These are phyloP conservation scores for Papilio glaucus DNA, from an alignment of 1,140 invertebrate species.

Conservation along the genomic window DNA sequence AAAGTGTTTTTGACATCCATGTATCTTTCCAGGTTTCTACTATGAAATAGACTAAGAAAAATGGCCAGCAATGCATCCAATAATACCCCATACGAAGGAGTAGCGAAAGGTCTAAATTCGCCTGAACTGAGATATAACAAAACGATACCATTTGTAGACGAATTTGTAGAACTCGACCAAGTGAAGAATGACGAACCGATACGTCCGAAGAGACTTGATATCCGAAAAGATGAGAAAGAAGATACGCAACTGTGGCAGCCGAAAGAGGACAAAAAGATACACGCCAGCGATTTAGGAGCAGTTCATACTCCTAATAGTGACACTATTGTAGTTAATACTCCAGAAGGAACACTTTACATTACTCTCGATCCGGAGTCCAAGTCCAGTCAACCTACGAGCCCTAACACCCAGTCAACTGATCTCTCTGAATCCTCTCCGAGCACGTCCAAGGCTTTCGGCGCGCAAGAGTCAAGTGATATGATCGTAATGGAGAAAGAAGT, in stretches of 20 bases:
- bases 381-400: slow-evolving; percentile 57
- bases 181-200: slow-evolving; percentile 54
- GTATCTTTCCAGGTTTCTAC: slow-evolving; percentile 54
- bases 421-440: slow-evolving; percentile 53
- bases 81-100: slow-evolving; percentile 47
- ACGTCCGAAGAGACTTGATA: slow-evolving; percentile 49
- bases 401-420: slow-evolving; percentile 66
- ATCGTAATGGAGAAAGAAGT: slow-evolving; percentile 61
- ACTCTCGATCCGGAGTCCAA: slow-evolving; percentile 72
- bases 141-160: slow-evolving; percentile 68
- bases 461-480: slow-evolving; percentile 59
- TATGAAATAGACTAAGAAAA: slow-evolving; percentile 61
- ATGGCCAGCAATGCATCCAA: slow-evolving; percentile 56
- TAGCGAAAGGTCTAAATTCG: slow-evolving; percentile 70
- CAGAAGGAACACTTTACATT: slow-evolving; percentile 76
- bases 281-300: slow-evolving; percentile 62
- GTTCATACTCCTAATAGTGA: slow-evolving; percentile 69
- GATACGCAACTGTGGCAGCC: slow-evolving; percentile 29
- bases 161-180: slow-evolving; percentile 60
- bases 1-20: slow-evolving; percentile 31
- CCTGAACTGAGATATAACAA: slow-evolving; percentile 59
- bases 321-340: slow-evolving; percentile 77
- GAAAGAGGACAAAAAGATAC: slow-evolving; percentile 54
- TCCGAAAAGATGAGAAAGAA: slow-evolving; percentile 51
- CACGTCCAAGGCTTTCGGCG: slow-evolving; percentile 64